Percentiles rank a stretch among this genome's conserved stretches.
These are phyloP conservation scores for Pachyramphus minor DNA, from an alignment of 2,113 vertebrate species.

Conservation along the genomic window DNA sequence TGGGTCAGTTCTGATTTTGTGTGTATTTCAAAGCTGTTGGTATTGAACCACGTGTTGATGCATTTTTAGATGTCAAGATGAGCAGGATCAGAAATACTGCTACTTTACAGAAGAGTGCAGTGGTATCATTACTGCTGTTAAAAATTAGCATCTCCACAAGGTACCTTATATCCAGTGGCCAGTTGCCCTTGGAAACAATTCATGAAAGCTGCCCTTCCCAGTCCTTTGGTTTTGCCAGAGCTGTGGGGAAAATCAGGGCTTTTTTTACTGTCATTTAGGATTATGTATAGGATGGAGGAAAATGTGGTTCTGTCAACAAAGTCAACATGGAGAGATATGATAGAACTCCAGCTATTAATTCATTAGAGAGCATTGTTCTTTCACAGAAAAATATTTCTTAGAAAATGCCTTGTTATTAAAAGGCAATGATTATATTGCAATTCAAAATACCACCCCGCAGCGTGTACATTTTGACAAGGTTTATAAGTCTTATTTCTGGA, in stretches of 20 bases:
- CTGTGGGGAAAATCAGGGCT: neutral
- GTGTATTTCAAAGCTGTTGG: neutral
- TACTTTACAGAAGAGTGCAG: neutral
- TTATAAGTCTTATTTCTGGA: neutral
- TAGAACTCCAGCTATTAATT: neutral
- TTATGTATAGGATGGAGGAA: neutral
- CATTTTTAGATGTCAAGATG: neutral
- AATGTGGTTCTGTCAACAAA: neutral
- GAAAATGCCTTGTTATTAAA: slow-evolving; percentile 5
- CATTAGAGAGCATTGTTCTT: neutral
- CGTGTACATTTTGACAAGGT: neutral
- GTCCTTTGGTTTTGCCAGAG: neutral
- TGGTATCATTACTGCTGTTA: neutral
- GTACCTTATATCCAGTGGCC: neutral
- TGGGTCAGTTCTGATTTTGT: neutral
- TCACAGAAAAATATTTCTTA: neutral
- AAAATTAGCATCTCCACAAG: neutral
- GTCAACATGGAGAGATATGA: neutral
- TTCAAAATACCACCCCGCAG: neutral
- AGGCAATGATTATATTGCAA: neutral
- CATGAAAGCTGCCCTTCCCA: neutral
- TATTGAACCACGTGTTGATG: neutral
- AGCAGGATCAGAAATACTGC: neutral
- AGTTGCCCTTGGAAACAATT: neutral
- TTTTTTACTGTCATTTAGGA: neutral